A percentile compares a stretch with the other conserved stretches of the same genome.
phyloP scores from a whole-genome alignment of 2,113 vertebrate species.

The Desmodus rotundus region DNA sequence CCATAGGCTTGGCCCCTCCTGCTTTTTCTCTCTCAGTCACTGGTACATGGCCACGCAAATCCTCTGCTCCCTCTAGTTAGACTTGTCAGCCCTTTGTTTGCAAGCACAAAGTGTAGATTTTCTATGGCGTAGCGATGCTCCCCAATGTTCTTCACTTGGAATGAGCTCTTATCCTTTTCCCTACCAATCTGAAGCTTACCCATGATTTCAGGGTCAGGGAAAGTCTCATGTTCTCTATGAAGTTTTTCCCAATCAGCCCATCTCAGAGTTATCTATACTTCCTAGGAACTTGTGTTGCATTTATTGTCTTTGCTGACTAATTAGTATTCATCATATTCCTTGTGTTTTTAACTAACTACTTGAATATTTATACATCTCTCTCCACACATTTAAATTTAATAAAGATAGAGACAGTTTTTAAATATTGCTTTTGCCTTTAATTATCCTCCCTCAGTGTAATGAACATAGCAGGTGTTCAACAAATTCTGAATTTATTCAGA shows the following conservation, averaged over 20 bases:
- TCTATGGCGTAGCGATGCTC: neutral
- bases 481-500: constrained; percentile 38
- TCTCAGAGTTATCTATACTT: neutral
- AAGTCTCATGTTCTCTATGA: neutral
- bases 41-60: neutral
- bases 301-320: neutral
- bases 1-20: neutral
- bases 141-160: neutral
- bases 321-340: neutral
- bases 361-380: neutral
- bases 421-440: constrained; percentile 16
- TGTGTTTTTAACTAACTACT: constrained; percentile 21
- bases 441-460: neutral
- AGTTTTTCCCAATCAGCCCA: neutral
- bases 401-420: neutral
- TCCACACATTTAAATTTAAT: neutral
- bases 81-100: neutral
- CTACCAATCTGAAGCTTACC: neutral
- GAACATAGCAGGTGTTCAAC: neutral
- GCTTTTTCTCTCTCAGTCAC: neutral
- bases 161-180: neutral
- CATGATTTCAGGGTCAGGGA: neutral
- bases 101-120: neutral
- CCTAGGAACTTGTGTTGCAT: neutral
- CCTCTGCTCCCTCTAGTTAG: neutral